These are phyloP conservation scores for Lysiphlebus fabarum DNA, from an alignment of 1,140 invertebrate species.

Conservation along the genomic window DNA sequence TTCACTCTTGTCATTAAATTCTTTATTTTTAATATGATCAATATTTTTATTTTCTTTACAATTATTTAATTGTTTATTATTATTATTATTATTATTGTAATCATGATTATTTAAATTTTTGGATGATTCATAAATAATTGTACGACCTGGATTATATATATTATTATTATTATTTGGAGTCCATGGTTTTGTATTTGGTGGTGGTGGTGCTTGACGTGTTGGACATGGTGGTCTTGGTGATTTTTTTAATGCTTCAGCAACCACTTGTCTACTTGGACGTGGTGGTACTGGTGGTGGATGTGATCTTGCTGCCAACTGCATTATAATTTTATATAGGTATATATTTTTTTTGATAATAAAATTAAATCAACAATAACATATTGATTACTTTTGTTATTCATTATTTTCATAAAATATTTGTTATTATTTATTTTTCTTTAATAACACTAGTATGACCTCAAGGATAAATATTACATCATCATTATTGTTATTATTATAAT, in stretches of 20 bases:
- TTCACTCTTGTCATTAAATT: conserved; percentile 19
- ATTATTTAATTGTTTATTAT: neutral
- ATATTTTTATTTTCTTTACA: neutral
- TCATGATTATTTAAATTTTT: conserved; percentile 12
- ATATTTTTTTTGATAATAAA: conserved; percentile 3
- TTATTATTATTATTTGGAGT: conserved; percentile 45
- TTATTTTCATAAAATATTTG: neutral
- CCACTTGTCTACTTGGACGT: conserved; percentile 65
- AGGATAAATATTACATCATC: too few relatives aligned
- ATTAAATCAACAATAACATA: conserved; percentile 1
- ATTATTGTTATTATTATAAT: too few relatives aligned
- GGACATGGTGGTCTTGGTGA: conserved; percentile 57
- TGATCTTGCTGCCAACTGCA: conserved; percentile 49
- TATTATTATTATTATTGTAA: conserved; percentile 14
- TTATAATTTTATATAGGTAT: conserved; percentile 23
- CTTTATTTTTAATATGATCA: conserved; percentile 16
- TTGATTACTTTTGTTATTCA: conserved; percentile 16
- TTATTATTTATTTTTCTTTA: too few relatives aligned
- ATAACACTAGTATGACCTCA: too few relatives aligned
- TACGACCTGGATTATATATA: conserved; percentile 25
- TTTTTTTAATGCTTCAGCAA: conserved; percentile 67
- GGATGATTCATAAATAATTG: conserved; percentile 35
- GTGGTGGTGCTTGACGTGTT: conserved; percentile 52
- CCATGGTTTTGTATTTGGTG: conserved; percentile 52
- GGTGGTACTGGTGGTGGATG: conserved; percentile 67